Evolutionary conservation across 2,113 vertebrate species (phyloP).

Genomic region (Cnemophilus loriae): DNA sequence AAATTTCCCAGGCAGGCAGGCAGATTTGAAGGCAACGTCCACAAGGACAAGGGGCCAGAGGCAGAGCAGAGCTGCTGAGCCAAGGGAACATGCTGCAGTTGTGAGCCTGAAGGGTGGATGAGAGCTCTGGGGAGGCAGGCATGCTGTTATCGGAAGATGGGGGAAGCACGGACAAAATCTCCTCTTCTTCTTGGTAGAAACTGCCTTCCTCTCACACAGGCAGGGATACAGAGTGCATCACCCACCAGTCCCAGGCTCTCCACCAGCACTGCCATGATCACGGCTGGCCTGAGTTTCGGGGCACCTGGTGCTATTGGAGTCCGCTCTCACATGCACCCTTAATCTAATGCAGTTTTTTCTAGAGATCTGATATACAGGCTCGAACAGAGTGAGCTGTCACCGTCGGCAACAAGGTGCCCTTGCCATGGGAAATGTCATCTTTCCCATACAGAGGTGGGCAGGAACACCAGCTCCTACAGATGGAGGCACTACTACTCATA

Average conservation of each 20-base stretch:
- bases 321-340: neutral
- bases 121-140: neutral
- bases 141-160: fast-evolving
- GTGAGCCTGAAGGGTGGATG: neutral
- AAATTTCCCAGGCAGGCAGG: neutral
- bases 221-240: neutral
- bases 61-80: neutral
- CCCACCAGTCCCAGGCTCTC: neutral
- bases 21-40: neutral
- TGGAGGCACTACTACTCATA: neutral
- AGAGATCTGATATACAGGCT: neutral
- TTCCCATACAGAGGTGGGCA: neutral
- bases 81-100: neutral
- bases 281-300: neutral
- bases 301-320: neutral
- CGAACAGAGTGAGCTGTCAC: neutral
- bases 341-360: neutral
- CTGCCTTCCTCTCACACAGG: neutral
- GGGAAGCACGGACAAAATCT: neutral
- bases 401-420: neutral
- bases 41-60: neutral
- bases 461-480: neutral
- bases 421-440: neutral
- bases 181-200: neutral
- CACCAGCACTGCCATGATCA: neutral